Evolutionary conservation across 2,113 vertebrate species (phyloP).

Genomic region (Maccullochella peelii): DNA sequence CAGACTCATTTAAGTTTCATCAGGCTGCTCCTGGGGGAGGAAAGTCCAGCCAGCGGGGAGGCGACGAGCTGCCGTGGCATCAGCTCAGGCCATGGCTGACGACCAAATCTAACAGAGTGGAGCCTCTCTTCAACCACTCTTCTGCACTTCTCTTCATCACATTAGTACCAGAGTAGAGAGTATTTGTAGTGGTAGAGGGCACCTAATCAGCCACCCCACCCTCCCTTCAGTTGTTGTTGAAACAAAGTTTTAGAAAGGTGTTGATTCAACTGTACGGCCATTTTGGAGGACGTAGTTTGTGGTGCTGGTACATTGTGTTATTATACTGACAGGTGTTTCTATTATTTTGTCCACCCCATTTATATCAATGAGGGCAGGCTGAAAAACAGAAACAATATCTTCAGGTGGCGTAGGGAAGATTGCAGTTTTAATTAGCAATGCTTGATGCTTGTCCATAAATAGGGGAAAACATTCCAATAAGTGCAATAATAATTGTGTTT

Average conservation of each 20-base stretch:
- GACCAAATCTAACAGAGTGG: conserved; percentile 29
- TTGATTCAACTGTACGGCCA: no score
- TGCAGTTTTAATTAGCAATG: not conserved
- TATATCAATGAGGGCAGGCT: not conserved
- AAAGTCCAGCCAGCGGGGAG: not conserved
- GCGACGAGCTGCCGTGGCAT: conserved; percentile 23
- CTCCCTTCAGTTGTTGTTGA: no score
- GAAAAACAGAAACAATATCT: not conserved
- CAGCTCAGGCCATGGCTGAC: conserved; percentile 25
- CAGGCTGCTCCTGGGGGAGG: conserved; percentile 31
- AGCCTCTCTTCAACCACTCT: conserved; percentile 12
- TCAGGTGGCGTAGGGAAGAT: no score
- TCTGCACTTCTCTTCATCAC: conserved; percentile 21
- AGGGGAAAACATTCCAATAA: not conserved
- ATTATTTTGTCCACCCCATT: not conserved
- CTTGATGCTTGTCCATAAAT: no score
- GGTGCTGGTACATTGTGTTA: not conserved
- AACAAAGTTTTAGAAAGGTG: no score
- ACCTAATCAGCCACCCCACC: not conserved
- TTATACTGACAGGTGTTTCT: not conserved
- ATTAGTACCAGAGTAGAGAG: conserved; percentile 4
- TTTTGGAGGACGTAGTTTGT: no score
- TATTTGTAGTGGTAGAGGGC: not conserved
- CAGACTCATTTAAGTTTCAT: conserved; percentile 60
- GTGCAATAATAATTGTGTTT: not conserved